Base-by-base conservation (phyloP, 64 coral and sea anemone species). In the Pocillopora verrucosa region DNA sequence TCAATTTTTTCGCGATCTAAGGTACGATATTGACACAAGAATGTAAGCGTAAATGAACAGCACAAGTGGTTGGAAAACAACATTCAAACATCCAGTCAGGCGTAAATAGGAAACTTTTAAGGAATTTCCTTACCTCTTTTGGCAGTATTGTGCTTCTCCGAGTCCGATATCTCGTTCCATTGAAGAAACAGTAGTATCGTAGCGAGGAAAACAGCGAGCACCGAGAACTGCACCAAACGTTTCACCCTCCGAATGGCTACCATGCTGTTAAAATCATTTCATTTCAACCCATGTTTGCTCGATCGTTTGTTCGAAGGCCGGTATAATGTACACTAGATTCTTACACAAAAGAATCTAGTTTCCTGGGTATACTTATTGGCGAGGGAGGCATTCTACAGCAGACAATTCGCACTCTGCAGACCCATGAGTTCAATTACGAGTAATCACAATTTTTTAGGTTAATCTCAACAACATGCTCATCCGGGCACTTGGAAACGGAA, bases 231-330 rank as follows among this genome's bases (percentile, higher is more conserved):
- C 56, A 92, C 61, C 20, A 92, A 73, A 22, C 85, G 84, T 25
- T 92, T 92, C 61, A 92, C 76, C 59, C 83, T 84, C 20, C 83
- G 79, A 41, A 73, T 56, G 26, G 90, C 83, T 12, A 92, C 82
- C 90, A 92, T 92, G 56, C 56, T 88, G 58, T 88, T 17, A 11
- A n/a, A 24, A 9, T 70, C 67, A 24, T 70, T 56, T 84, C 82
- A 84, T 84, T 84, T 85, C 68, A 72, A 22, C 82, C 81, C 82
- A 65, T 85, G 51, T 67, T 63, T 61, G 30, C 79, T 63, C 61
- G 61, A 16, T 11, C 5, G 13, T 26, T 83, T 83, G 4, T 65
- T 83, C 45, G 13, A n/a, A 65, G 34, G 20, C 13, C 5, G 35
- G 64, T 57, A 35, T 14, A 85, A 5, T 67, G 19, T 13, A 9